Evolutionary conservation across 1,140 invertebrate genomes (phyloP), one percentile per base, ranked within the genome.

Genomic region (Pinna nobilis): DNA sequence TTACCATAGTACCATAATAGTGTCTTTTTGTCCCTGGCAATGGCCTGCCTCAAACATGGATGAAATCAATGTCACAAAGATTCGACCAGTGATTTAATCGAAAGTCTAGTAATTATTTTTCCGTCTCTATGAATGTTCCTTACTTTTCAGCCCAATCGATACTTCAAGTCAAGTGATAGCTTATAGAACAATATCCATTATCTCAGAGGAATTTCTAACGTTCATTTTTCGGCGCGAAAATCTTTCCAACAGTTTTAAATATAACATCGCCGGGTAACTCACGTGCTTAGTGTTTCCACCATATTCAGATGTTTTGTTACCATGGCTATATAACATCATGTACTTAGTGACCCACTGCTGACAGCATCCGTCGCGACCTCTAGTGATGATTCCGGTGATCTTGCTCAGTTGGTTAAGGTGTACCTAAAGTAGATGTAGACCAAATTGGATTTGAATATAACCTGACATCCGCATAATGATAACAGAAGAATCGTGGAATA

Each of bases 341-440:
- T 69, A 74, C 49, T 74, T 63, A n/a, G 66, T 69, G n/a, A 69
- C 66, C 72, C 72, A 74, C 47, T 74, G 50, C 20, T 69, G 69
- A 64, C 73, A 75, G 15, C 47, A 49, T 2, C 72, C 72, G 30
- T 74, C 60, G 25, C 59, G 50, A 9, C 72, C 72, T 37, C 69
- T 59, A 4, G 72, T 74, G 5, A 69, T 44, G 25, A 74, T 64
- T 2, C 65, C 72, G 32, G 37, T 69, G 5, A 74, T 57, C 23
- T 60, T 25, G 20, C 41, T 50, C 9, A 60, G 44, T 9, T 41
- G 41, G 13, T 61, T 59, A 30, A 75, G 60, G 30, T 75, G 51
- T n/a, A 75, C 73, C 72, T 74, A 25, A 13, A 59, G 20, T 18
- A 18, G 15, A 13, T 20, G 32, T 20, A 5, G 9, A 53, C n/a